Base-by-base conservation (phyloP, 2,888 invertebrate genomes). In the Ischnura elegans region DNA sequence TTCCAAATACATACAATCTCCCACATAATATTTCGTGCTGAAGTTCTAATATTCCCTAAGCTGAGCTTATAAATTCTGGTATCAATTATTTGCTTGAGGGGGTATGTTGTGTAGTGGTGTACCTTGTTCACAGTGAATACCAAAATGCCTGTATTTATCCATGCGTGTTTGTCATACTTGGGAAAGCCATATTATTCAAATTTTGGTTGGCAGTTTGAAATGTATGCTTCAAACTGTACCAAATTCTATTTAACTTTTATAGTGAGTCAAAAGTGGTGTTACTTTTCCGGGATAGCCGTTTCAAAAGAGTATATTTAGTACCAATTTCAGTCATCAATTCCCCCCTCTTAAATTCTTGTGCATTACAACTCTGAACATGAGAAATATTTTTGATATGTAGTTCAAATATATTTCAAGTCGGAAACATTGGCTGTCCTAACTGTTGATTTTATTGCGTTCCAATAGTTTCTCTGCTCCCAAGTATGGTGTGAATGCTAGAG, bases 21-120 rank as follows among this genome's bases (percentile, higher is more conserved):
- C 43, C 25, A 43, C 61, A 36, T 87, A 36, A 43, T 42, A 66
- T 42, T 19, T 66, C 66, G 43, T 61, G 36, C 61, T 61, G 61
- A 45, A 25, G n/a, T 21, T 61, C 25, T 90, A n/a, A 43, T 45
- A 90, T 45, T 90, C 90, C 61, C 66, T 90, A 3, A 90, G 55
- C 61, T 61, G 90, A 61, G 61, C 61, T 61, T 43, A 45, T 90
- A 25, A 66, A 61, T 61, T 66, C 45, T 45, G 46, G 43, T n/a
- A 86, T 86, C 86, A 86, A 61, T 47, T 66, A 90, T 61, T 90
- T 90, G 61, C 90, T 43, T 90, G 43, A 90, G 61, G 90, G 87
- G 90, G 90, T 43, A 90, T 90, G 61, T 90, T 90, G 61, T 90
- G 61, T 45, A 90, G 90, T 90, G 90, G 61, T 90, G 43, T 90